Percentiles rank a stretch among this genome's conserved stretches.
phyloP scores from a whole-genome alignment of 2,797 vertebrate species.

The Aselliscus stoliczkanus region DNA sequence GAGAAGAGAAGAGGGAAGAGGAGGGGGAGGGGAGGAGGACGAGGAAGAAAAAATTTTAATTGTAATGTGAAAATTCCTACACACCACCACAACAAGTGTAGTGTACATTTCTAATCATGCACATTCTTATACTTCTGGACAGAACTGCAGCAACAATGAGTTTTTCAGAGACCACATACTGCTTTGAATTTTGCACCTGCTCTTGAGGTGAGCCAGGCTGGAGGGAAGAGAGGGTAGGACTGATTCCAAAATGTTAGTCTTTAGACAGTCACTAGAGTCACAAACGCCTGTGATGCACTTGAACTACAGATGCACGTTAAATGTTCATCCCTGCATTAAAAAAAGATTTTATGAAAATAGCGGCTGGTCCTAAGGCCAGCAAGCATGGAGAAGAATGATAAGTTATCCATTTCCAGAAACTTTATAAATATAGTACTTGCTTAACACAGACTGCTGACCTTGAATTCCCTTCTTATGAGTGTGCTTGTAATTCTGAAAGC shows the following conservation, averaged over 20 bases:
- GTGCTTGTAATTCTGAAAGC: conserved; percentile 54
- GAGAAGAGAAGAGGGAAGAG: too few species aligned
- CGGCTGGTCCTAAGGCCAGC: conserved; percentile 50
- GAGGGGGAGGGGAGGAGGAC: too few species aligned
- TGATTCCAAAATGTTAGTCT: conserved; percentile 58
- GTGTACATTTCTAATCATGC: background rate
- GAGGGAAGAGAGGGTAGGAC: background rate
- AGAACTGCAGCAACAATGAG: background rate
- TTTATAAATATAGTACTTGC: conserved; percentile 74
- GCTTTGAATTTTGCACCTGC: conserved; percentile 33
- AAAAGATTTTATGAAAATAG: conserved; percentile 57
- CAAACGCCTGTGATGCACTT: conserved; percentile 29
- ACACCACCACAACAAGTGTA: background rate
- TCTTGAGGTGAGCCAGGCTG: conserved; percentile 51
- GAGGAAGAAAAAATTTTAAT: background rate
- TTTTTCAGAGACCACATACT: background rate
- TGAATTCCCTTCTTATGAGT: conserved; percentile 49
- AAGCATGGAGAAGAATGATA: conserved; percentile 38
- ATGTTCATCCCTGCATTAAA: conserved; percentile 39
- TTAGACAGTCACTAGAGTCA: conserved; percentile 48
- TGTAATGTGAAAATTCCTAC: background rate
- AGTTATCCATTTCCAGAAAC: conserved; percentile 70
- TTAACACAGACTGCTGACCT: conserved; percentile 62
- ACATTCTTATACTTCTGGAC: background rate
- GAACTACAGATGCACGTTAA: conserved; percentile 41